Evolutionary conservation across 2,888 invertebrate species (phyloP), one percentile per base, ranked within the genome.

Genomic region (Labia minor): DNA sequence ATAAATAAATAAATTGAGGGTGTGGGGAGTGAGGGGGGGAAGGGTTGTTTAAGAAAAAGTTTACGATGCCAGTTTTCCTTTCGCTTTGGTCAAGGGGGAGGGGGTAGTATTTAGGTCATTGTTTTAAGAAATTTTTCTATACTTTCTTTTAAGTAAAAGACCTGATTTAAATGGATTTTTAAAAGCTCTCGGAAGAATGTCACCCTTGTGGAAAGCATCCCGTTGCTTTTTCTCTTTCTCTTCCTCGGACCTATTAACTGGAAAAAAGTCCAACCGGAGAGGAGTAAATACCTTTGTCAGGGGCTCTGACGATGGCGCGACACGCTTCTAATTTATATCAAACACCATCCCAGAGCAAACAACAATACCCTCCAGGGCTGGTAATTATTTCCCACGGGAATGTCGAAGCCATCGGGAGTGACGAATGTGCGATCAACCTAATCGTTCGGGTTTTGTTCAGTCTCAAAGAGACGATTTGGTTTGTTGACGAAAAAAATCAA

Each of bases 281-380:
- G 49, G 49, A 49, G 49, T 49, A 49, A 49, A 49, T 49, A 49
- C 49, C 49, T 49, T 49, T 49, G 49, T 49, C n/a, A 49, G 49
- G 49, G 49, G 2, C n/a, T 14, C 26, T 26, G 16, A 16, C 49
- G 49, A n/a, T 49, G 49, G 49, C 49, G 49, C 49, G 49, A 49
- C 49, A 49, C 49, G 49, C 49, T 49, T 49, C 49, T 49, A 49
- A 49, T 49, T 49, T 49, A 49, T 49, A 49, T 49, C 49, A 49
- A 49, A 49, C 49, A 49, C n/a, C 49, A 49, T 10, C 14, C n/a
- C 49, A 49, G 49, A 49, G 49, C 49, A 49, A 49, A 49, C 49
- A 49, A 49, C 49, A 49, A 49, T 49, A 14, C 49, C n/a, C 49
- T 49, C 49, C 49, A 49, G 49, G 49, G 49, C 49, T 49, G 49